Conservation (phyloP, 2,888 invertebrate genomes). For the Diaphora mendica region DNA sequence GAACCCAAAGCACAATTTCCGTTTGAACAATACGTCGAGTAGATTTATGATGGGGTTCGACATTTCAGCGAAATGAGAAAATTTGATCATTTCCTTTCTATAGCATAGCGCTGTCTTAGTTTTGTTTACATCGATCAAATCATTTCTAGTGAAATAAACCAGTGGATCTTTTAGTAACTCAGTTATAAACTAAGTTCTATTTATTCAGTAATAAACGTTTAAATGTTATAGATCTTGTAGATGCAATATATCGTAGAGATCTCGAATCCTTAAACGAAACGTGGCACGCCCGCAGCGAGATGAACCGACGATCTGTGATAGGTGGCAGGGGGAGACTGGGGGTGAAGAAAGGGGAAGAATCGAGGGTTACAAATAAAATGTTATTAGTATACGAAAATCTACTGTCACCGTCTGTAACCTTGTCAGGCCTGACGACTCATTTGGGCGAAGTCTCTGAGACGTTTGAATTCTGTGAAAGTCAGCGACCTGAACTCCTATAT, state of each 20-base stretch:
- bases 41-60: conserved; percentile 3
- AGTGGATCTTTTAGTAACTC: not conserved
- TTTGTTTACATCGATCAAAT: not conserved
- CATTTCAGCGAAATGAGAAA: not conserved
- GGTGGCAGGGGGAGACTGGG: too few relatives aligned
- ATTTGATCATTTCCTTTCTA: not conserved
- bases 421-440: not conserved
- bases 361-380: too few relatives aligned
- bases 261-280: not conserved
- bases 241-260: not conserved
- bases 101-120: not conserved
- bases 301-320: too few relatives aligned
- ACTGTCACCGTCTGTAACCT: not conserved
- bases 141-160: not conserved
- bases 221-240: not conserved
- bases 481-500: not conserved
- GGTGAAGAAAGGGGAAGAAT: too few relatives aligned
- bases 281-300: not conserved
- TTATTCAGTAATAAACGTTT: not conserved
- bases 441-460: not conserved
- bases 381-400: too few relatives aligned
- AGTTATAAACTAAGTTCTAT: not conserved
- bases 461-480: not conserved
- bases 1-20: not conserved
- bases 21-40: conserved; percentile 1